Percentiles rank a stretch among this genome's conserved stretches.
These are phyloP conservation scores for Leptopilina clavipes DNA, from an alignment of 1,140 invertebrate species.

Conservation along the genomic window DNA sequence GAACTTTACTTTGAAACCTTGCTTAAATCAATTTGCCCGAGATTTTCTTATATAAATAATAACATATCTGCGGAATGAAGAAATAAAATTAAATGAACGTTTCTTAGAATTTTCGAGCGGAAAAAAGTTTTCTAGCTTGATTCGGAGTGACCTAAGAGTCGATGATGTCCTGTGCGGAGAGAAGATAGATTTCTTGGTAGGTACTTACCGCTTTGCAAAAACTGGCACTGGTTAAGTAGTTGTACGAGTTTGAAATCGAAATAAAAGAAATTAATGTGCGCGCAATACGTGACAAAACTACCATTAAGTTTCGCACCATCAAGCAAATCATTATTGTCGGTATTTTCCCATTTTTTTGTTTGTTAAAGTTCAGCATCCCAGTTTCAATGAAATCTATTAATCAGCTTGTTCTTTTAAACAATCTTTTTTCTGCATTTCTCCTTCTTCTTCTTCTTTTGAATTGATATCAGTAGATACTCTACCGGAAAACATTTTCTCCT, in stretches of 20 bases:
- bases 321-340: constrained; percentile 8
- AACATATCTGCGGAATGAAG: constrained; percentile 31
- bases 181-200: constrained; percentile 56
- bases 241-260: constrained; percentile 44
- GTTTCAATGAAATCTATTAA: no score
- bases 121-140: neutral
- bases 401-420: no score
- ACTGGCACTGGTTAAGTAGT: constrained; percentile 54
- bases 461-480: no score
- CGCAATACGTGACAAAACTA: constrained; percentile 56
- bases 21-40: neutral
- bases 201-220: constrained; percentile 55
- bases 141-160: constrained; percentile 36
- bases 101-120: constrained; percentile 42
- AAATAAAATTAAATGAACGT: constrained; percentile 47
- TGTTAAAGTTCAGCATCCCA: no score
- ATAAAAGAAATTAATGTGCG: constrained; percentile 51
- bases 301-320: constrained; percentile 44
- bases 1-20: constrained; percentile 1
- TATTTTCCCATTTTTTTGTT: neutral
- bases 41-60: constrained; percentile 42
- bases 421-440: no score
- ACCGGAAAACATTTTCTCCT: no score
- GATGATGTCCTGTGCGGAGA: constrained; percentile 55
- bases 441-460: no score